A percentile compares a stretch with the other conserved stretches of the same genome.
Evolutionary conservation across 2,113 vertebrate species (phyloP).

Genomic region (Tragelaphus scriptus): DNA sequence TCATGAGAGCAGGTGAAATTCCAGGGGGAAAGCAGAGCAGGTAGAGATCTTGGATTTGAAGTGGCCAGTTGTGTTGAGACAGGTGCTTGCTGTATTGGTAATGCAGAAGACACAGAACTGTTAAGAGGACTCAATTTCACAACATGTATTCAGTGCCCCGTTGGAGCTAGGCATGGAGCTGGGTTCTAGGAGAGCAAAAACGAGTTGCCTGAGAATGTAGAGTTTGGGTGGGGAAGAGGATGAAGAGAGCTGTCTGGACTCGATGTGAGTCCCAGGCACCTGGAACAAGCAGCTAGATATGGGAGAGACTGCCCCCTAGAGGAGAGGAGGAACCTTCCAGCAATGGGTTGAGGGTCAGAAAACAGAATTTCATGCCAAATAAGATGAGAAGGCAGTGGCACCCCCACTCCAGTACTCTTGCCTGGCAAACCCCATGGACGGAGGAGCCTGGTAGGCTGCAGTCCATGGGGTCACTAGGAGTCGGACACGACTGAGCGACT

Average conservation of each 20-base stretch:
- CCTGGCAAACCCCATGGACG: too few relatives aligned
- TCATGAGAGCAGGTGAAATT: background rate
- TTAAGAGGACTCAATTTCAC: background rate
- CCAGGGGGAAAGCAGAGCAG: background rate
- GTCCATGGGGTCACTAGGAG: too few relatives aligned
- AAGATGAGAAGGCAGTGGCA: background rate
- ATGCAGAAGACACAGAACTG: background rate
- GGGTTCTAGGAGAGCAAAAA: background rate
- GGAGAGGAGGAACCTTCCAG: background rate
- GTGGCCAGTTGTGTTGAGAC: background rate
- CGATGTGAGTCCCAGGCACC: background rate
- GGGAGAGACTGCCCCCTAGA: background rate
- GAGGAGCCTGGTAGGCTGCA: too few relatives aligned
- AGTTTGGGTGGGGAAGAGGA: background rate
- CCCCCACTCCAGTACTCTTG: too few relatives aligned
- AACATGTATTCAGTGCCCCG: background rate
- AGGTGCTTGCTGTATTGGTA: background rate
- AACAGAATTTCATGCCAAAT: background rate
- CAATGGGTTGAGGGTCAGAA: background rate
- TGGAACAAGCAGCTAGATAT: background rate
- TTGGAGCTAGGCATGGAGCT: background rate
- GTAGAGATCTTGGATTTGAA: background rate
- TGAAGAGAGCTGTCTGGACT: background rate
- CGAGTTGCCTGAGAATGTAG: background rate
- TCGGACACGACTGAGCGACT: accelerated